Conservation (phyloP, 2,888 invertebrate genomes). For the Doris montereyensis region DNA sequence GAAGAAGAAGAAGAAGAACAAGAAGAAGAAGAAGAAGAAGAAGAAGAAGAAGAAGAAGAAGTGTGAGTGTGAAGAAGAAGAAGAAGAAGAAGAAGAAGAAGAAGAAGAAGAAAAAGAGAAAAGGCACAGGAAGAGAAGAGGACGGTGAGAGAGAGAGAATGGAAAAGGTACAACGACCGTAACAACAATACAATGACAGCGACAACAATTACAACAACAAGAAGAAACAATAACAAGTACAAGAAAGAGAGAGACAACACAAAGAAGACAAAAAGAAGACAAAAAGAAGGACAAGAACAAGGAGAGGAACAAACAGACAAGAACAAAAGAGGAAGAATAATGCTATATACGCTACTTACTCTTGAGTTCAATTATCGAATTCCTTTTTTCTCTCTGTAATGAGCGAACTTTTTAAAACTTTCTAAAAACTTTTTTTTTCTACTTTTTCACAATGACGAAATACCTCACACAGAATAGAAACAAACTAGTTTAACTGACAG, state of each 20-base stretch:
- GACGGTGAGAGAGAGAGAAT: not conserved
- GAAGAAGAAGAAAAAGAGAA: not conserved
- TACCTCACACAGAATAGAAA: too few relatives aligned
- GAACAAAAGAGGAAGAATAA: slow-evolving; percentile 20
- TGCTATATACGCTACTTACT: too few relatives aligned
- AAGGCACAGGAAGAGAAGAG: not conserved
- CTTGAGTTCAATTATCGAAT: too few relatives aligned
- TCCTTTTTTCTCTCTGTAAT: too few relatives aligned
- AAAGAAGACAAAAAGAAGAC: not conserved
- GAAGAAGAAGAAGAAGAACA: not conserved
- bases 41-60: not conserved
- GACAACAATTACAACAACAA: too few relatives aligned
- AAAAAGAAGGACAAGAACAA: not conserved
- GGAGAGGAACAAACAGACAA: slow-evolving; percentile 29
- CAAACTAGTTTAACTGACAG: too few relatives aligned
- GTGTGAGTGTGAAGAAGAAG: not conserved
- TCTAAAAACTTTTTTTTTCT: too few relatives aligned
- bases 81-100: not conserved
- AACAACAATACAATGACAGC: too few relatives aligned
- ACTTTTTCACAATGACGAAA: too few relatives aligned
- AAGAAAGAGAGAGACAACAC: not conserved
- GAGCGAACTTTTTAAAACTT: too few relatives aligned
- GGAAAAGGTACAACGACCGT: too few relatives aligned
- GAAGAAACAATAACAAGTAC: too few relatives aligned
- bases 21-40: not conserved